Percentiles rank a stretch among this genome's conserved stretches.
Conservation (phyloP, 1,140 invertebrate genomes). For the Anoplophora glabripennis region DNA sequence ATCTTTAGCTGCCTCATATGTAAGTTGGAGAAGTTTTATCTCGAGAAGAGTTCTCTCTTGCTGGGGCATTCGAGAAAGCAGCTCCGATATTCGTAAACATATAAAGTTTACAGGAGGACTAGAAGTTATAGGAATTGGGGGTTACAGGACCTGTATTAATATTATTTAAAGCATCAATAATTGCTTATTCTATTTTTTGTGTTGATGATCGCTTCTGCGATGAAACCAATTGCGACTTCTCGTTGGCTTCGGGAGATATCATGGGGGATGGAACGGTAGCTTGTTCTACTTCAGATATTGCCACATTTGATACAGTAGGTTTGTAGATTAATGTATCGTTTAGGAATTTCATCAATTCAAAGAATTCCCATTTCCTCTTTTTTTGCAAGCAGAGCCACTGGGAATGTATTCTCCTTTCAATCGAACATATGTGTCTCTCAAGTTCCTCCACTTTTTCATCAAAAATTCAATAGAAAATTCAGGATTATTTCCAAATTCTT, state of each 20-base stretch:
- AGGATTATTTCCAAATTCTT: no score
- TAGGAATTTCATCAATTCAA: conserved; percentile 9
- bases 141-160: conserved; percentile 1
- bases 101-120: not conserved
- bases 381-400: not conserved
- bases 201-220: not conserved
- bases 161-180: not conserved
- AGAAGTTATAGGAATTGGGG: not conserved
- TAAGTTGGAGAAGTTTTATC: conserved; percentile 2
- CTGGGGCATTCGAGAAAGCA: not conserved
- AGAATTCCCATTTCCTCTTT: conserved; percentile 11
- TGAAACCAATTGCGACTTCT: no score
- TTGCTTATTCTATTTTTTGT: not conserved
- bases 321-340: conserved; percentile 4
- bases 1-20: not conserved
- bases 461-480: conserved; percentile 12
- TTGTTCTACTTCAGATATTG: not conserved
- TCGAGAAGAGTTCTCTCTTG: not conserved
- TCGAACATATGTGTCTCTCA: conserved; percentile 13
- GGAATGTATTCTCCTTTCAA: not conserved
- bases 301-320: not conserved
- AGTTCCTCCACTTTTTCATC: conserved; percentile 9
- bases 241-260: no score
- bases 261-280: no score
- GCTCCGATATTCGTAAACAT: not conserved